Conservation (phyloP, 2,113 vertebrate genomes). For the Gavia stellata region DNA sequence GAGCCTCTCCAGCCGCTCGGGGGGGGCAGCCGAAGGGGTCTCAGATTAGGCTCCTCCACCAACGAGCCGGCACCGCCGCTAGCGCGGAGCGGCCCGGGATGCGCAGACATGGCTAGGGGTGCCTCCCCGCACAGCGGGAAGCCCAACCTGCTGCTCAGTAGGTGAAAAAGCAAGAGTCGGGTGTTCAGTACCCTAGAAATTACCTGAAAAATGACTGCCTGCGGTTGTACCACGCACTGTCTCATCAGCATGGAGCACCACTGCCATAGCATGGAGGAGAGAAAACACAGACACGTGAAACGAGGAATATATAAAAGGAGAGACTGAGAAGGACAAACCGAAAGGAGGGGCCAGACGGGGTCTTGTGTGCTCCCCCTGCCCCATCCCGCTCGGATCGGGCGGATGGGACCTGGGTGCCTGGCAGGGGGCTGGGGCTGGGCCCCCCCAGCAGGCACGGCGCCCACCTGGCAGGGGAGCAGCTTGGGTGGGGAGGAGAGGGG, state of each 20-base stretch:
- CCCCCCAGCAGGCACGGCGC: background rate
- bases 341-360: background rate
- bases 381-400: background rate
- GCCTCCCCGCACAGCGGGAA: background rate
- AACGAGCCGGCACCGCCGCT: fast-evolving
- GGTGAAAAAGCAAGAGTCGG: constrained; percentile 50
- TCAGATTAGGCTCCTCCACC: background rate
- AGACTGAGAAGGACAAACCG: constrained; percentile 28
- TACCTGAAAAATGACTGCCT: constrained; percentile 82
- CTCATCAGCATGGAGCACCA: constrained; percentile 84
- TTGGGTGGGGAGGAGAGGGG: background rate
- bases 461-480: background rate
- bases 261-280: constrained; percentile 83
- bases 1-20: background rate
- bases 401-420: fast-evolving
- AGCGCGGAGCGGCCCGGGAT: background rate
- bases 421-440: background rate
- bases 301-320: constrained; percentile 41
- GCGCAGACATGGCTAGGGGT: background rate
- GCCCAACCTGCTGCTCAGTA: background rate
- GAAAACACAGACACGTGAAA: constrained; percentile 79
- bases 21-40: background rate
- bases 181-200: constrained; percentile 71
- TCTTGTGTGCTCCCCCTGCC: background rate
- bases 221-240: constrained; percentile 81